Evolutionary conservation across 2,113 vertebrate genomes (phyloP).

Genomic region (Pandion haliaetus): DNA sequence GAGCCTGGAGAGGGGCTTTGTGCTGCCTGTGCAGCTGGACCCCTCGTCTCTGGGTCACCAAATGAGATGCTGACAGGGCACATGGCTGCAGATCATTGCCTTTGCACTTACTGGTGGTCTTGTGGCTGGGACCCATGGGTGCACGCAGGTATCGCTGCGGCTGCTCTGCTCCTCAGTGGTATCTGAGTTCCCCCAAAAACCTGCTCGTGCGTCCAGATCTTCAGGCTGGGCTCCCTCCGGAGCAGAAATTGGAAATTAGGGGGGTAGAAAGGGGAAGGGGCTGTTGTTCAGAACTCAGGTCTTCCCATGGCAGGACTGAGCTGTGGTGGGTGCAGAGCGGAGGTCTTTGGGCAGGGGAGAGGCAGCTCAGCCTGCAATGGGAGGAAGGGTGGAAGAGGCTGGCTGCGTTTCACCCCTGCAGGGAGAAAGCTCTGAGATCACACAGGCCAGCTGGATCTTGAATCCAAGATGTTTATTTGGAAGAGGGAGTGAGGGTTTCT

Average conservation of each 20-base stretch:
- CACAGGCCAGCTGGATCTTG: conserved; percentile 44
- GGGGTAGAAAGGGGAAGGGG: neutral
- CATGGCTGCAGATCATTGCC: neutral
- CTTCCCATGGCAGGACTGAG: neutral
- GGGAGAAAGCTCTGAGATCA: conserved; percentile 55
- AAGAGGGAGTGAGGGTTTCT: conserved; percentile 34
- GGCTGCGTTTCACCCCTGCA: conserved; percentile 40
- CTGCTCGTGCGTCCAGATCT: neutral
- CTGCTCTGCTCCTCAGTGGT: neutral
- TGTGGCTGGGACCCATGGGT: rapidly evolving
- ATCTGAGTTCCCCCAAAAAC: neutral
- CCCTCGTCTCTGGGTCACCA: neutral
- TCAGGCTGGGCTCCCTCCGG: rapidly evolving
- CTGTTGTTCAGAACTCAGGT: neutral
- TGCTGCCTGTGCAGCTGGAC: neutral
- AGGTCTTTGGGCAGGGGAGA: neutral
- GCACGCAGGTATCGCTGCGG: rapidly evolving
- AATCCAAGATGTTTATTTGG: conserved; percentile 50
- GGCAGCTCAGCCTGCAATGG: neutral
- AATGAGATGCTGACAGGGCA: neutral
- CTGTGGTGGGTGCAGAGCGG: rapidly evolving
- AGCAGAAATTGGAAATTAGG: neutral
- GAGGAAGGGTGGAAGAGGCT: conserved; percentile 26
- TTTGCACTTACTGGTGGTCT: neutral
- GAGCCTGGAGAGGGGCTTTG: neutral